Percentiles rank a stretch among this genome's conserved stretches.
Evolutionary conservation across 2,113 vertebrate genomes (phyloP).

Genomic region (Boleophthalmus pectinirostris): DNA sequence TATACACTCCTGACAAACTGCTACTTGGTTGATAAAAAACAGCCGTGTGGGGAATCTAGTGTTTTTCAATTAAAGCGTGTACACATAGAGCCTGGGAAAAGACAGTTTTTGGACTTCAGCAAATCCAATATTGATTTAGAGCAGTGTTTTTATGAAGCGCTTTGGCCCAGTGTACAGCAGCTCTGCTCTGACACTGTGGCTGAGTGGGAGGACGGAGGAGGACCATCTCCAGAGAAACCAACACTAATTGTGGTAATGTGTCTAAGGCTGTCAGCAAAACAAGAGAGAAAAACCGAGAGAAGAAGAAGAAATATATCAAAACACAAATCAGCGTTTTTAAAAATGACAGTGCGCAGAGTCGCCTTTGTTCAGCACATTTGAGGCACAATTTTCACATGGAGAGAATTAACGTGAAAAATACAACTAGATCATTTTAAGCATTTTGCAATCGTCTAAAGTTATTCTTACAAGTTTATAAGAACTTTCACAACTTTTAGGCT

Average conservation of each 20-base stretch:
- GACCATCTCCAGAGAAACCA: slow-evolving; percentile 23
- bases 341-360: slow-evolving; percentile 26
- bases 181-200: slow-evolving; percentile 24
- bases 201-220: slow-evolving; percentile 8
- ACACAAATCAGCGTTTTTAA: slow-evolving; percentile 48
- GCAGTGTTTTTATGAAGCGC: slow-evolving; percentile 11
- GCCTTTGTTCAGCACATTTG: slow-evolving; percentile 51
- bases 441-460: background rate
- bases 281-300: background rate
- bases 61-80: background rate
- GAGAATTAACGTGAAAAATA: slow-evolving; percentile 31
- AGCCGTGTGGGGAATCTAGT: background rate
- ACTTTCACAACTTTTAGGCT: too few relatives aligned
- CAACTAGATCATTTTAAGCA: background rate
- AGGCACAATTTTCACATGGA: slow-evolving; percentile 15
- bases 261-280: slow-evolving; percentile 31
- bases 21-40: background rate
- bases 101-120: slow-evolving; percentile 2
- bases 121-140: slow-evolving; percentile 7
- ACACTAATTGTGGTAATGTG: slow-evolving; percentile 51
- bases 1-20: background rate
- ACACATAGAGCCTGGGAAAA: background rate
- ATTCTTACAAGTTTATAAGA: too few relatives aligned
- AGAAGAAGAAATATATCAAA: slow-evolving; percentile 8
- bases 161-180: slow-evolving; percentile 1